Evolutionary conservation across 2,113 vertebrate species (phyloP).

Genomic region (Echinops telfairi): DNA sequence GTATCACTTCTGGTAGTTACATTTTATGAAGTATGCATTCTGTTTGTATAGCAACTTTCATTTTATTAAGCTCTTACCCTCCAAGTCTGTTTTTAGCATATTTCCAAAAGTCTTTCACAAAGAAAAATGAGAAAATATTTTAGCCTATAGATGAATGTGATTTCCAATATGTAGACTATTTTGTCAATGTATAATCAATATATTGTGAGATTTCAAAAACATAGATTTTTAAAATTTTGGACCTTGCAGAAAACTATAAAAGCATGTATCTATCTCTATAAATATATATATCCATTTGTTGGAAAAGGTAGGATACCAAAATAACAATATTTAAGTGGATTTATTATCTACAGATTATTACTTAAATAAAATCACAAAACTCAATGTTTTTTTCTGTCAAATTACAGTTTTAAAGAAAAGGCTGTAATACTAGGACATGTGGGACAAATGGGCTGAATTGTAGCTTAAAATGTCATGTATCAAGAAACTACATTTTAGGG

Average conservation of each 20-base stretch:
- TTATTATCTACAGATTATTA: slow-evolving; percentile 69
- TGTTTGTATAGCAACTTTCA: slow-evolving; percentile 89
- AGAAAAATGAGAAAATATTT: slow-evolving; percentile 78
- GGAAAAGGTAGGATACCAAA: slow-evolving; percentile 40
- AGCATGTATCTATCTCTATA: neutral
- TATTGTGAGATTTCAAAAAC: slow-evolving; percentile 76
- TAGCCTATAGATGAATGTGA: slow-evolving; percentile 79
- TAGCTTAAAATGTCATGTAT: slow-evolving; percentile 33
- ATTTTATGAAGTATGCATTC: slow-evolving; percentile 81
- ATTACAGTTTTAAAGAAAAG: slow-evolving; percentile 16
- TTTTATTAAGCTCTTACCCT: slow-evolving; percentile 85
- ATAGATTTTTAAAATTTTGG: slow-evolving; percentile 50
- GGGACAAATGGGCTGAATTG: neutral
- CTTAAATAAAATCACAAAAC: slow-evolving; percentile 72
- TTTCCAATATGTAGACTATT: slow-evolving; percentile 74
- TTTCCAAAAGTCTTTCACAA: slow-evolving; percentile 81
- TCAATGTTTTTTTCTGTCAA: slow-evolving; percentile 37
- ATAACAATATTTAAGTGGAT: slow-evolving; percentile 71
- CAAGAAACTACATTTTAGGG: slow-evolving; percentile 9
- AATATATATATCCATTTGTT: neutral
- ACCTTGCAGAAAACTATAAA: slow-evolving; percentile 40
- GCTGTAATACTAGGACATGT: slow-evolving; percentile 12
- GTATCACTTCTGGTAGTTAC: slow-evolving; percentile 80
- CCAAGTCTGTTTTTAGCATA: slow-evolving; percentile 84
- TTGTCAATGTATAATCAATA: slow-evolving; percentile 69